Evolutionary conservation across 2,797 vertebrate species (phyloP).

Genomic region (Aplochiton taeniatus): DNA sequence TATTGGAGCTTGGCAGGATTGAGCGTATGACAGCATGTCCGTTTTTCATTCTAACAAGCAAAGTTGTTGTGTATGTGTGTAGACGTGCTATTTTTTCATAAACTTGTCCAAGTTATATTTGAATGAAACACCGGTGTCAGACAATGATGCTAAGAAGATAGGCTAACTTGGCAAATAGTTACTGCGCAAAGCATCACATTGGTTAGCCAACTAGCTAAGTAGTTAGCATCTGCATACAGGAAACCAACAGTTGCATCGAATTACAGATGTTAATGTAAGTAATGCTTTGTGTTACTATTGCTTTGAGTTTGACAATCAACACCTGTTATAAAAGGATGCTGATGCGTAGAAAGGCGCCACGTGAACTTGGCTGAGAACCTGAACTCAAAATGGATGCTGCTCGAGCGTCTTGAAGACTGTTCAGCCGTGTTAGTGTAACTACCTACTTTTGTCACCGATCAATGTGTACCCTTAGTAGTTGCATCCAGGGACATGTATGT

Average conservation of each 20-base stretch:
- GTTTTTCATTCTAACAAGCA: too few species aligned
- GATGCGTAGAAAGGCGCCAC: conserved; percentile 26
- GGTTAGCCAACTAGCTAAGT: too few species aligned
- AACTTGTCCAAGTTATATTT: conserved; percentile 14
- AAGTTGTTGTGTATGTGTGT: too few species aligned
- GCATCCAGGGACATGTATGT: too few species aligned
- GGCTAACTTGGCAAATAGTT: not conserved
- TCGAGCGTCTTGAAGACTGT: not conserved
- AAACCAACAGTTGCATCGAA: too few species aligned
- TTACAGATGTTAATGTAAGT: too few species aligned
- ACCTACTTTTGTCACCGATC: not conserved
- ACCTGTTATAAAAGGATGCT: conserved; percentile 13
- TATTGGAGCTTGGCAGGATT: not conserved
- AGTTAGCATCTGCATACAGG: too few species aligned
- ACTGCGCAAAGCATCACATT: too few species aligned
- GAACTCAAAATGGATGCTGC: conserved; percentile 53
- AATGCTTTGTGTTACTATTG: too few species aligned
- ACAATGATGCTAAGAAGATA: not conserved
- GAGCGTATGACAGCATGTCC: not conserved
- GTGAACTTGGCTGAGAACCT: conserved; percentile 38
- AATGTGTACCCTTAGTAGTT: too few species aligned
- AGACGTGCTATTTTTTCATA: not conserved
- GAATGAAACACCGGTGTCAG: conserved; percentile 13
- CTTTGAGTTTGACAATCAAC: not conserved
- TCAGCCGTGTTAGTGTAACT: not conserved